Evolutionary conservation across 2,113 vertebrate genomes (phyloP).

Genomic region (Donacobius atricapilla): DNA sequence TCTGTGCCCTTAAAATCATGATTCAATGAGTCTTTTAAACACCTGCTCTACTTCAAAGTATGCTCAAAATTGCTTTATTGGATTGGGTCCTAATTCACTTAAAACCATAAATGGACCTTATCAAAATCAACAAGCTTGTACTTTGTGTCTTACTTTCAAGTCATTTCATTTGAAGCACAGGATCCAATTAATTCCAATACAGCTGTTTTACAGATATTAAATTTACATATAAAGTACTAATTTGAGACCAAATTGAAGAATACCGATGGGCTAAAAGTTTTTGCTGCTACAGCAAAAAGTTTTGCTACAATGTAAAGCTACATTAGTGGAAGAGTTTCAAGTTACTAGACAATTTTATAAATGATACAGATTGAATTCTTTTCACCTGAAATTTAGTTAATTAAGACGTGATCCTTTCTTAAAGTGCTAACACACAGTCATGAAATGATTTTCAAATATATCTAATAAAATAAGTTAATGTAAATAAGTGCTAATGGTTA

Average conservation of each 20-base stretch:
- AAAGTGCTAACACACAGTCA: neutral
- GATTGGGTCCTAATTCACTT: neutral
- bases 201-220: slow-evolving; percentile 17
- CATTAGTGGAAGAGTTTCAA: neutral
- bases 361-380: neutral
- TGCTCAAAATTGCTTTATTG: neutral
- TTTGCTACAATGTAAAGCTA: too few species aligned
- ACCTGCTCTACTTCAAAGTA: neutral
- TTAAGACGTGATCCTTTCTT: neutral
- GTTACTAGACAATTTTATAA: neutral
- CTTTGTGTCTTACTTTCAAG: slow-evolving; percentile 17
- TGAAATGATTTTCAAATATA: slow-evolving; percentile 1
- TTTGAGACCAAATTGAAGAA: neutral
- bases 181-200: slow-evolving; percentile 18
- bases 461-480: neutral
- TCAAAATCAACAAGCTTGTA: neutral
- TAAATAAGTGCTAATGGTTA: neutral
- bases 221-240: slow-evolving; percentile 26
- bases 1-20: neutral
- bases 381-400: neutral
- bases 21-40: neutral
- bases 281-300: neutral
- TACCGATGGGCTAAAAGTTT: neutral
- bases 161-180: slow-evolving; percentile 10
- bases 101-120: slow-evolving; percentile 17